phyloP scores from a whole-genome alignment of 2,888 invertebrate species.

The Pheosia gnoma region DNA sequence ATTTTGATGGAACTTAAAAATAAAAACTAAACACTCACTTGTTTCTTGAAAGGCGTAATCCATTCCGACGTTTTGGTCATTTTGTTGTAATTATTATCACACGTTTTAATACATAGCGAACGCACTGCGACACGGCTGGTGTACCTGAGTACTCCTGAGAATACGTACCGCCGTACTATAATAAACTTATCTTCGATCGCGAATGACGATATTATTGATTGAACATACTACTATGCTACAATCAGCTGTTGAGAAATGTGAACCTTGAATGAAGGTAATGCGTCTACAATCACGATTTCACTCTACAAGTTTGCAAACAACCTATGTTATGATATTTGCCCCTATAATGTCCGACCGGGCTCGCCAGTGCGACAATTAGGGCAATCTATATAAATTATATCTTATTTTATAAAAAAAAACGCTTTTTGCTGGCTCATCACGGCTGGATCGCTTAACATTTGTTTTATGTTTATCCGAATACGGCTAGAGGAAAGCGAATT shows the following conservation, averaged over 20 bases:
- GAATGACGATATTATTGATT: not conserved
- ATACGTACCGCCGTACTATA: not conserved
- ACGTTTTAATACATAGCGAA: not conserved
- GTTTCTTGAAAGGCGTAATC: slow-evolving; percentile 7
- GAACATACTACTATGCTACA: not conserved
- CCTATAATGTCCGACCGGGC: too few relatives aligned
- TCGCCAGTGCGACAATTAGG: too few relatives aligned
- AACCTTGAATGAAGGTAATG: not conserved
- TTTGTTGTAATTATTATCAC: not conserved
- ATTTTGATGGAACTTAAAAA: too few relatives aligned
- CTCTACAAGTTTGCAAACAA: too few relatives aligned
- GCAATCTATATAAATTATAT: too few relatives aligned
- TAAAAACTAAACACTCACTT: not conserved
- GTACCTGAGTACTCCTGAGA: not conserved
- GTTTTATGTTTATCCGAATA: too few relatives aligned
- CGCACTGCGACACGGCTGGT: not conserved
- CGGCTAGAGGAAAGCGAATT: too few relatives aligned
- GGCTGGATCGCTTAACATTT: too few relatives aligned
- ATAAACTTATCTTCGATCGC: slow-evolving; percentile 1
- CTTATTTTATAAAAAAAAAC: too few relatives aligned
- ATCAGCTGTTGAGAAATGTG: not conserved
- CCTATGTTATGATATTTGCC: too few relatives aligned
- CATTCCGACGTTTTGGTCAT: not conserved
- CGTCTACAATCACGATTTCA: too few relatives aligned
- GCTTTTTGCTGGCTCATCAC: too few relatives aligned